Conservation (phyloP, 30 jellyfish, hydroid and myxozoan species). For the Aurelia sp. region DNA sequence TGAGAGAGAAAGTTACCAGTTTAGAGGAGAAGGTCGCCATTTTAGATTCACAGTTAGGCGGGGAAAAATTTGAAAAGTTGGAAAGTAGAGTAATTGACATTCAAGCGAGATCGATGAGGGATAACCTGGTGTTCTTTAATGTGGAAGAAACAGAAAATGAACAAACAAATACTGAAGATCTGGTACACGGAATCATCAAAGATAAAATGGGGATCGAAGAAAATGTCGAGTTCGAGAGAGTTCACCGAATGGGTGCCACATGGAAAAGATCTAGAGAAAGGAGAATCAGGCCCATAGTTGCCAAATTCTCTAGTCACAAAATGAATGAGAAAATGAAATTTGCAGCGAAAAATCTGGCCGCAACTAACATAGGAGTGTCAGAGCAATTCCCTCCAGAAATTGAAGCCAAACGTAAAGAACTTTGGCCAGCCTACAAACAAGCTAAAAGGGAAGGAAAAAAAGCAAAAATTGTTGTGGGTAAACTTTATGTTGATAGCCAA, state of each 20-base stretch:
- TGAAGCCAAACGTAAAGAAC: background rate
- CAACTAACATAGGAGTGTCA: background rate
- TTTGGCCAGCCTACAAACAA: conserved; percentile 18
- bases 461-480: background rate
- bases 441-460: conserved; percentile 2
- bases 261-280: background rate
- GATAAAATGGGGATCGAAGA: conserved; percentile 2
- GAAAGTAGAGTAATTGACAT: background rate
- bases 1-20: background rate
- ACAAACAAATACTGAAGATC: background rate
- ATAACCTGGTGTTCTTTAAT: too few species aligned
- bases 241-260: conserved; percentile 12
- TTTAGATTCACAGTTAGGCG: too few species aligned
- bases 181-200: background rate
- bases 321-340: background rate
- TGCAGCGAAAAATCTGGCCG: conserved; percentile 3
- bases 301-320: conserved; percentile 8
- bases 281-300: conserved; percentile 1
- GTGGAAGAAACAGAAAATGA: background rate
- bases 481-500: background rate
- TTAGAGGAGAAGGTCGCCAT: too few species aligned
- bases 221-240: conserved; percentile 19
- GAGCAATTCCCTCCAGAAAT: conserved; percentile 5
- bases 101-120: background rate
- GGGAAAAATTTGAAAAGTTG: background rate